phyloP scores from a whole-genome alignment of 2,113 vertebrate genomes.

The Aldabrachelys gigantea region DNA sequence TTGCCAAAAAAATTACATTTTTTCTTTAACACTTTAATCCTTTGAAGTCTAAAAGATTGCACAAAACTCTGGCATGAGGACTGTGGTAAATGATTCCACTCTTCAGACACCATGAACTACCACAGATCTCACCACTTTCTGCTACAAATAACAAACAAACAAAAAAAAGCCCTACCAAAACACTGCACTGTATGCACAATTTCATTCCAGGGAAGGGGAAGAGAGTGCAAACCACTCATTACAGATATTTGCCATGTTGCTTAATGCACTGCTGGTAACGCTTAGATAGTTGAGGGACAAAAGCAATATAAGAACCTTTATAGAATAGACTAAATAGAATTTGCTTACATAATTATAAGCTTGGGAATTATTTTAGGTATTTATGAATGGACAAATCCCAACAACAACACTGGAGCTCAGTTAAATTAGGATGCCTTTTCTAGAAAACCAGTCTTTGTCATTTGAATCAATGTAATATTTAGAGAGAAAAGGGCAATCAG shows the following conservation, averaged over 20 bases:
- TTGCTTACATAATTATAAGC: not conserved
- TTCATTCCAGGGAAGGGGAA: too few relatives aligned
- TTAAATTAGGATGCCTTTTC: conserved; percentile 48
- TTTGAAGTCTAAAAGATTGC: not conserved
- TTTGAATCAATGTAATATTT: conserved; percentile 32
- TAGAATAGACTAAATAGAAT: not conserved
- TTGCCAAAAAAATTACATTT: not conserved
- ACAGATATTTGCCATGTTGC: too few relatives aligned
- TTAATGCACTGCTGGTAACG: too few relatives aligned
- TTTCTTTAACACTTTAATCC: not conserved
- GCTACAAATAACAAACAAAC: too few relatives aligned
- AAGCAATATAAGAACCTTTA: not conserved
- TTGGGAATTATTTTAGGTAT: conserved; percentile 23
- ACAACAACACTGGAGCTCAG: conserved; percentile 23
- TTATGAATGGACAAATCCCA: conserved; percentile 33
- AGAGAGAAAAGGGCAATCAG: conserved; percentile 22
- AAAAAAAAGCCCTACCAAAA: too few relatives aligned
- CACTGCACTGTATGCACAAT: too few relatives aligned
- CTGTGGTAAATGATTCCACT: not conserved
- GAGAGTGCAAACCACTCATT: too few relatives aligned
- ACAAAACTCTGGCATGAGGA: not conserved
- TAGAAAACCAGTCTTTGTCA: conserved; percentile 43
- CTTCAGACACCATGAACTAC: not conserved
- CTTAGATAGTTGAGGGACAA: not conserved
- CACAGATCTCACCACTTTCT: too few relatives aligned